phyloP scores from a whole-genome alignment of 2,888 invertebrate genomes.

The Zootermopsis nevadensis region DNA sequence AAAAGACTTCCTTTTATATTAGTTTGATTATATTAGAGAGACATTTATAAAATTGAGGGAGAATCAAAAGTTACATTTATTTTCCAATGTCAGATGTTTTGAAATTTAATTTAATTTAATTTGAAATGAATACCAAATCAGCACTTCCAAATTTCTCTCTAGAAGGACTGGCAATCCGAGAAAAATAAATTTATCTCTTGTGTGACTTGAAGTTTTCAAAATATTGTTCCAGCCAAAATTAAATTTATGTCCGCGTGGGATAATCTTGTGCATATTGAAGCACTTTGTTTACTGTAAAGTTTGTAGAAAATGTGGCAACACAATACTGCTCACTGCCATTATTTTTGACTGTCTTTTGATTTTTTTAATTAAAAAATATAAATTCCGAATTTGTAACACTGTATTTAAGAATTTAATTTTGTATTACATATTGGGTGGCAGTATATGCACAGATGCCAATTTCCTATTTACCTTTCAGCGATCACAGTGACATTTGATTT shows the following conservation, averaged over 20 bases:
- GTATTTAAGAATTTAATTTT: background rate
- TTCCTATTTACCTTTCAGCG: slow-evolving; percentile 11
- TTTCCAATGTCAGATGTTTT: too few relatives aligned
- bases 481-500: background rate
- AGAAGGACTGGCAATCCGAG: too few relatives aligned
- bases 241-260: slow-evolving; percentile 10
- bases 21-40: too few relatives aligned
- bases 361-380: background rate
- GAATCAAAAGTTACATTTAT: too few relatives aligned
- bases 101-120: too few relatives aligned
- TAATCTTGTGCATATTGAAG: slow-evolving; percentile 11
- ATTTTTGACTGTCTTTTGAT: background rate
- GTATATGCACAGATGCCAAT: background rate
- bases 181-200: too few relatives aligned
- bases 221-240: background rate
- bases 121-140: too few relatives aligned
- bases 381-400: slow-evolving; percentile 16
- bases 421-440: background rate
- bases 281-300: slow-evolving; percentile 14
- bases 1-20: too few relatives aligned
- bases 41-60: too few relatives aligned
- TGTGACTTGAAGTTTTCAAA: too few relatives aligned
- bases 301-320: too few relatives aligned
- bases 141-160: too few relatives aligned
- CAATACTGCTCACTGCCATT: slow-evolving; percentile 7